Conservation (phyloP, 2,113 vertebrate species). For the Benthochromis sp. region DNA sequence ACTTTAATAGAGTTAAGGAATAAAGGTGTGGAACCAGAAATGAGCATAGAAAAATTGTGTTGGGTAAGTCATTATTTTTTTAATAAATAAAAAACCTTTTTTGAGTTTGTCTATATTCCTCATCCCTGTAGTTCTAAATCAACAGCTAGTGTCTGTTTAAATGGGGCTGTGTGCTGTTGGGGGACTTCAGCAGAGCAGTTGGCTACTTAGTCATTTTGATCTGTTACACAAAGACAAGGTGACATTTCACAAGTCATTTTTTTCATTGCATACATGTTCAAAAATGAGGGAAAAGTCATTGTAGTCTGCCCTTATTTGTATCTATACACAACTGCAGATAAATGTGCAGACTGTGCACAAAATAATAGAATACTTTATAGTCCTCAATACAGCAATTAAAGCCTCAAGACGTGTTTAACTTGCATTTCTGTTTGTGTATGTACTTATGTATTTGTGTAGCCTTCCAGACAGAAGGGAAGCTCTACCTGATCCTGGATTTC, state of each 20-base stretch:
- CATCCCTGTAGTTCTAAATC: background rate
- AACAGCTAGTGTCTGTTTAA: background rate
- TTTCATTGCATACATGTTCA: background rate
- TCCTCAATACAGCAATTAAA: background rate
- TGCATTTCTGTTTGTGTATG: background rate
- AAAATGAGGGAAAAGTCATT: background rate
- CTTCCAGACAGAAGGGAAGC: conserved; percentile 96
- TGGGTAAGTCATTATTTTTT: background rate
- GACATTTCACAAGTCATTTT: background rate
- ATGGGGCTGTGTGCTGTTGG: background rate
- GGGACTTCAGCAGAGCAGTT: background rate
- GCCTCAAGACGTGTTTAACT: background rate
- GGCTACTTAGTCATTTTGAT: background rate
- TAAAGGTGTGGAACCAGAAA: background rate
- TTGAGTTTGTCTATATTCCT: background rate
- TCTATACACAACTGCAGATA: background rate
- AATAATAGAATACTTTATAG: background rate
- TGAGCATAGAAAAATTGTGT: background rate
- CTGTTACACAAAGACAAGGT: background rate
- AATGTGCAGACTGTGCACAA: background rate
- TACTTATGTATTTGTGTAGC: conserved; percentile 69
- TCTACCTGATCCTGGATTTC: conserved; percentile 96
- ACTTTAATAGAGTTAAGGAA: background rate
- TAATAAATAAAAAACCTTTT: background rate
- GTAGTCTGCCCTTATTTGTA: background rate